Conservation (phyloP, 2,797 vertebrate species). For the Rhinella marina region DNA sequence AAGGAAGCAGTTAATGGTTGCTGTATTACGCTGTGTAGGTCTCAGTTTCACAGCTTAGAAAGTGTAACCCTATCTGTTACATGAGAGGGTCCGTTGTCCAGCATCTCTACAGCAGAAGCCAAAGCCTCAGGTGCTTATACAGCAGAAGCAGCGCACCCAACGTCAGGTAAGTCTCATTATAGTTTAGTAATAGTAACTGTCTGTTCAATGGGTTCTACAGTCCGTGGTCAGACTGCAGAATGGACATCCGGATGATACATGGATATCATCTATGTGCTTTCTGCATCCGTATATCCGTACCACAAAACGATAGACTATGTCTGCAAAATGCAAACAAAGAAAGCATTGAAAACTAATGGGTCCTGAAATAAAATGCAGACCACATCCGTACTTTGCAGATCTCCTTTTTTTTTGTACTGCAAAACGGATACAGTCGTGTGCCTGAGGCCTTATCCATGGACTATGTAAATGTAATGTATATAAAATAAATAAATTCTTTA, state of each 20-base stretch:
- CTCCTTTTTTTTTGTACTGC: too few species aligned
- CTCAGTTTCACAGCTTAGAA: conserved; percentile 33
- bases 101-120: conserved; percentile 1
- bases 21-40: neutral
- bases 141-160: neutral
- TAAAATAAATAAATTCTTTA: too few species aligned
- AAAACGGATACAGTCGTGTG: too few species aligned
- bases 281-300: too few species aligned
- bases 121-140: neutral
- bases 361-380: too few species aligned
- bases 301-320: too few species aligned
- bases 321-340: neutral
- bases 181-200: neutral
- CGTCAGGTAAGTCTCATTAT: neutral
- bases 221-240: too few species aligned
- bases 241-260: too few species aligned
- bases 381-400: too few species aligned
- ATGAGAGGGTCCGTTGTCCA: conserved; percentile 26
- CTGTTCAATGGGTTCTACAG: neutral
- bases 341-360: neutral
- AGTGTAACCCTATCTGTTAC: conserved; percentile 45
- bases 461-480: too few species aligned
- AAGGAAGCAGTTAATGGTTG: conserved; percentile 32
- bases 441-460: too few species aligned
- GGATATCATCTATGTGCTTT: too few species aligned